phyloP scores from a whole-genome alignment of 2,797 vertebrate species.

The Pelodytes ibericus region DNA sequence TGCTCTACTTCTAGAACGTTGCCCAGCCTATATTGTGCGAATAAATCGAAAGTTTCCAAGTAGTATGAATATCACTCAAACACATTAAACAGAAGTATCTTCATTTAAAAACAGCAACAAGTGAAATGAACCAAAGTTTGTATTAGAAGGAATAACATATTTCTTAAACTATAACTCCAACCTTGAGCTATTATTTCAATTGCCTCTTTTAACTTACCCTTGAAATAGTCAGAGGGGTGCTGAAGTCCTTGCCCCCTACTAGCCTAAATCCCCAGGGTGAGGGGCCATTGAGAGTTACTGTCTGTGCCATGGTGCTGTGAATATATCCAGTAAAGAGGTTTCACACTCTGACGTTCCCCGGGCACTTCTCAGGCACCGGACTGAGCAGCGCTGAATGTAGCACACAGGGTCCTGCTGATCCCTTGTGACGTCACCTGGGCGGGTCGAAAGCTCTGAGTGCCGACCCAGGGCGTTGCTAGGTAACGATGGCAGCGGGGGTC shows the following conservation, averaged over 20 bases:
- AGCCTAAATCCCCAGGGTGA: slow-evolving; percentile 96
- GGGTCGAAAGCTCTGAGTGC: not conserved
- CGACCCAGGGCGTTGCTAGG: slow-evolving; percentile 28
- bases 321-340: not conserved
- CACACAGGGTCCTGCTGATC: slow-evolving; percentile 4
- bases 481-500: not conserved
- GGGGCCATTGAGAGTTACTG: slow-evolving; percentile 86
- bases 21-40: too few species aligned
- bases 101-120: too few species aligned
- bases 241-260: slow-evolving; percentile 94
- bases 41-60: too few species aligned
- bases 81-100: too few species aligned
- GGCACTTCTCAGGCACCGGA: slow-evolving; percentile 35
- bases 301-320: slow-evolving; percentile 76
- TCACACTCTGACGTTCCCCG: not conserved
- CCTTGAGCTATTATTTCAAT: too few species aligned
- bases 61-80: too few species aligned
- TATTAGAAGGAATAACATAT: too few species aligned
- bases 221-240: slow-evolving; percentile 89
- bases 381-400: slow-evolving; percentile 21
- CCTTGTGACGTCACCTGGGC: slow-evolving; percentile 44
- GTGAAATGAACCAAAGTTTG: too few species aligned
- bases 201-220: too few species aligned
- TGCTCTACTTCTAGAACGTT: too few species aligned
- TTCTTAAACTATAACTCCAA: too few species aligned